These are phyloP conservation scores for Oligia latruncula DNA, from an alignment of 2,888 invertebrate species.

Conservation along the genomic window DNA sequence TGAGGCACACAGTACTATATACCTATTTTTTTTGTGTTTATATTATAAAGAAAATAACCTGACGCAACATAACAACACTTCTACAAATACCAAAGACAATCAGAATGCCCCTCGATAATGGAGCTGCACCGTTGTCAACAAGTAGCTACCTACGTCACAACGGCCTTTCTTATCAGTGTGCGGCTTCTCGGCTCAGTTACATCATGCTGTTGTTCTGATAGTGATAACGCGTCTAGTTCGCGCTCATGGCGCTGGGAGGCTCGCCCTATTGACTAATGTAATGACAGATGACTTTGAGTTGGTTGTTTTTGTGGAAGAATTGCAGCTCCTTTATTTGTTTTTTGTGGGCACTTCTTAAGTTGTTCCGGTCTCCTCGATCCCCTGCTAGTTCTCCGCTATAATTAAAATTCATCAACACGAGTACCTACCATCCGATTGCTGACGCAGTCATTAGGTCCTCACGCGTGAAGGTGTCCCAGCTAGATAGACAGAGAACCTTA, in stretches of 20 bases:
- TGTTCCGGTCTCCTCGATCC: too few relatives aligned
- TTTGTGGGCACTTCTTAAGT: too few relatives aligned
- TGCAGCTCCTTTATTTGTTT: background rate
- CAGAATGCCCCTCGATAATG: conserved; percentile 2
- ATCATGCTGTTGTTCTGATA: conserved; percentile 42
- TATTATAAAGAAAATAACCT: background rate
- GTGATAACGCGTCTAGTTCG: conserved; percentile 11
- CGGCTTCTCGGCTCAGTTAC: conserved; percentile 39
- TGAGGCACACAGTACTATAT: too few relatives aligned
- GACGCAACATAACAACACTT: conserved; percentile 25
- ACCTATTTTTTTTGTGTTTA: background rate
- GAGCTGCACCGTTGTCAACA: conserved; percentile 41
- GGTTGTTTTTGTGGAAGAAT: background rate
- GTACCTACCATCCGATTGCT: background rate
- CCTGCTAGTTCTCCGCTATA: too few relatives aligned
- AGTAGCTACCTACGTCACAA: conserved; percentile 40
- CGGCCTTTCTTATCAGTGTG: conserved; percentile 18
- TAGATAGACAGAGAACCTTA: too few relatives aligned
- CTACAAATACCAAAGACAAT: conserved; percentile 14
- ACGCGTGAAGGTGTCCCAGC: too few relatives aligned
- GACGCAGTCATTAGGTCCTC: background rate
- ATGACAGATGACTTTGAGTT: background rate
- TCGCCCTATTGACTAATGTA: conserved; percentile 27
- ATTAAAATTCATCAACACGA: background rate
- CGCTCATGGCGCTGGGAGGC: conserved; percentile 38